phyloP scores from a whole-genome alignment of 2,797 vertebrate species.

The Eremophila alpestris region DNA sequence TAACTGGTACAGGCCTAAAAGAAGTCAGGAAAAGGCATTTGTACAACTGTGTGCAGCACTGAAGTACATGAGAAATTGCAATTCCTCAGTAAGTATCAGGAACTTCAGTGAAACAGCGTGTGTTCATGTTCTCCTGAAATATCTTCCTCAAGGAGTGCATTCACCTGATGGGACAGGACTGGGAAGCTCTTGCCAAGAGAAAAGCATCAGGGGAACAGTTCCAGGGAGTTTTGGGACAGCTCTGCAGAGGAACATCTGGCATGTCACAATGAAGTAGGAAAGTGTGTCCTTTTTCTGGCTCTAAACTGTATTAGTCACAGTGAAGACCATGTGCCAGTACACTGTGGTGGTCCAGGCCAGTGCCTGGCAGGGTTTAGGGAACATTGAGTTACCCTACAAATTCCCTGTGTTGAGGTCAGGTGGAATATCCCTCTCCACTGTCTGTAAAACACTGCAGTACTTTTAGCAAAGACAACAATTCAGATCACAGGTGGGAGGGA shows the following conservation, averaged over 20 bases:
- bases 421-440: not conserved
- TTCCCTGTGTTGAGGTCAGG: not conserved
- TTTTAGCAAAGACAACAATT: not conserved
- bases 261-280: not conserved
- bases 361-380: not conserved
- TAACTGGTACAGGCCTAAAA: not conserved
- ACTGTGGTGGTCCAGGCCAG: not conserved
- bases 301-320: not conserved
- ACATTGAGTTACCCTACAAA: not conserved
- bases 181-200: not conserved
- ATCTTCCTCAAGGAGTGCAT: not conserved
- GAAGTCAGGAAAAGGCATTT: not conserved
- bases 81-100: not conserved
- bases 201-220: not conserved
- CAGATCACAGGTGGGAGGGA: not conserved
- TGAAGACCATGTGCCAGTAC: not conserved
- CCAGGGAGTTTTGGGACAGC: not conserved
- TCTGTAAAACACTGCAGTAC: not conserved
- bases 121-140: not conserved
- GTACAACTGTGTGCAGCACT: not conserved
- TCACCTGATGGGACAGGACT: not conserved
- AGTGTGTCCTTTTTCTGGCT: not conserved
- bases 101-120: not conserved
- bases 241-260: not conserved
- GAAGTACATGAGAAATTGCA: rapidly evolving